Conservation (phyloP, 2,888 invertebrate species). For the Cremastinae sp. region DNA sequence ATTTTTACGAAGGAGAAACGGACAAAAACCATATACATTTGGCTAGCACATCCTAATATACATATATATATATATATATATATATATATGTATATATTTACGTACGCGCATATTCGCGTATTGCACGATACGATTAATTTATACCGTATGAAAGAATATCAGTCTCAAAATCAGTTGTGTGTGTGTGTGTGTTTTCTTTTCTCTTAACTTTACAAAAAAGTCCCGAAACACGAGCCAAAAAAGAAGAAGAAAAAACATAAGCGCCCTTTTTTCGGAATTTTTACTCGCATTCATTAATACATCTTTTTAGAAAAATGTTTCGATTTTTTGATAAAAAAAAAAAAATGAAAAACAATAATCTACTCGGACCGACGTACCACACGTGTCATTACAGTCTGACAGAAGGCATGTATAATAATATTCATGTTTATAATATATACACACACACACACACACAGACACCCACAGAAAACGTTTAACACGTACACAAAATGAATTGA, state of each 20-base stretch:
- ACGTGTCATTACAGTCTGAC: slow-evolving; percentile 77
- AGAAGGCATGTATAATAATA: slow-evolving; percentile 74
- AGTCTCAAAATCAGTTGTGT: slow-evolving; percentile 41
- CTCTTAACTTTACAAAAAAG: slow-evolving; percentile 11
- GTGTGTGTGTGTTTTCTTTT: too few species aligned
- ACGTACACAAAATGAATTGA: slow-evolving; percentile 33
- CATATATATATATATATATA: slow-evolving; percentile 8
- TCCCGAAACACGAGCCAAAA: background rate
- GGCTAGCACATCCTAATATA: background rate
- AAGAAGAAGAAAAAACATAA: slow-evolving; percentile 11
- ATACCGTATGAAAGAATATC: slow-evolving; percentile 35
- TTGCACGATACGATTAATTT: slow-evolving; percentile 10
- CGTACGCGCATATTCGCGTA: background rate
- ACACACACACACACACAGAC: too few species aligned
- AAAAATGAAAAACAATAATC: slow-evolving; percentile 12
- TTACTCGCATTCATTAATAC: too few species aligned
- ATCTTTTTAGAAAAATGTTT: slow-evolving; percentile 22
- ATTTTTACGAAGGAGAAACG: slow-evolving; percentile 2
- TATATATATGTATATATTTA: slow-evolving; percentile 1
- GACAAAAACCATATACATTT: background rate
- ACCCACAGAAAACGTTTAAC: slow-evolving; percentile 35
- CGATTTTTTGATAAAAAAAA: slow-evolving; percentile 5
- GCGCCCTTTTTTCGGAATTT: too few species aligned
- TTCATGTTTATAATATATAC: slow-evolving; percentile 64
- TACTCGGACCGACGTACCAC: slow-evolving; percentile 68